Conservation (phyloP, 2,797 vertebrate species). For the Syngnathus acus region DNA sequence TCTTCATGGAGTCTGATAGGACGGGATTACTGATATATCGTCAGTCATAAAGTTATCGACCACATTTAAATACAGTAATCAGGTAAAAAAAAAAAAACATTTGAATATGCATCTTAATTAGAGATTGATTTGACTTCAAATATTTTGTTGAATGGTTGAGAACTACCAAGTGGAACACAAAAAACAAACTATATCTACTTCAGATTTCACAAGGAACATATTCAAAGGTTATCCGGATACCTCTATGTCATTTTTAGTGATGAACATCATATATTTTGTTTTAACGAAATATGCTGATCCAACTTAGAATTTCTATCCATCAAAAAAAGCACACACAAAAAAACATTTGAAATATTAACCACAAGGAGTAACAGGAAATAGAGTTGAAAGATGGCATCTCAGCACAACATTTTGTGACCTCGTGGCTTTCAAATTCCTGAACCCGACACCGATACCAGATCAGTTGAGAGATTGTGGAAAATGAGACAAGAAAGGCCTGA, state of each 20-base stretch:
- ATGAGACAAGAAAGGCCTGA: slow-evolving; percentile 12
- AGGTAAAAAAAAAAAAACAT: not conserved
- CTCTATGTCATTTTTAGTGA: not conserved
- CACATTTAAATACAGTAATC: not conserved
- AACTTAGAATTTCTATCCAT: not conserved
- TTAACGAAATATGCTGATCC: not conserved
- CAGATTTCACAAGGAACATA: not conserved
- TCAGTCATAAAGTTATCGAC: not conserved
- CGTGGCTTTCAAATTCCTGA: slow-evolving; percentile 34
- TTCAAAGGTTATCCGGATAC: not conserved
- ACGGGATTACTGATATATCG: not conserved
- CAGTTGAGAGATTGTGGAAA: slow-evolving; percentile 10
- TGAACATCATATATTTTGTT: not conserved
- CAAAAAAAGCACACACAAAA: not conserved
- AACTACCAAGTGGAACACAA: not conserved
- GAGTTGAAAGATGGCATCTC: too few relatives aligned
- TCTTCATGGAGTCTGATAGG: not conserved
- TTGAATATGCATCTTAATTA: not conserved
- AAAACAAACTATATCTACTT: not conserved
- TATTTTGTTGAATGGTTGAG: not conserved
- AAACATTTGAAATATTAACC: slow-evolving; percentile 10
- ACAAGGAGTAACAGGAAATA: not conserved
- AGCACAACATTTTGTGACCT: slow-evolving; percentile 9
- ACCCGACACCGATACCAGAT: slow-evolving; percentile 28
- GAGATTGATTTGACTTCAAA: not conserved